Percentiles rank a stretch among this genome's conserved stretches.
These are phyloP conservation scores for Manacus vitellinus DNA, from an alignment of 2,113 vertebrate species.

Conservation along the genomic window DNA sequence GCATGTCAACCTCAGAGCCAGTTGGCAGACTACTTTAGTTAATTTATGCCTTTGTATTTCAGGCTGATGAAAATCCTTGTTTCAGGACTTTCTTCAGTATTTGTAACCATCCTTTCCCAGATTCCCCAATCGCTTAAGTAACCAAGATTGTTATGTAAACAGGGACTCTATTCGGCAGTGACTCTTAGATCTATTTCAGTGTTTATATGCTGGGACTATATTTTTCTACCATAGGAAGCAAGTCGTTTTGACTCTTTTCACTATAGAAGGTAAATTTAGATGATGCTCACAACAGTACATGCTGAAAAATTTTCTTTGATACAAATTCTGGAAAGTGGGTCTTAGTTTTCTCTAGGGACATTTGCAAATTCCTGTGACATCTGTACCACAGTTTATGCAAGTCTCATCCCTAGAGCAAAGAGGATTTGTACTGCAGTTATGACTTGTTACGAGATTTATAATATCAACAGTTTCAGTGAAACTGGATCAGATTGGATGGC, in stretches of 20 bases:
- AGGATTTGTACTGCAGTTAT: conserved; percentile 47
- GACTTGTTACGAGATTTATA: conserved; percentile 23
- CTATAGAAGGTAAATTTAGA: background rate
- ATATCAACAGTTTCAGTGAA: background rate
- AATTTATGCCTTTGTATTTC: background rate
- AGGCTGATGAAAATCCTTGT: background rate
- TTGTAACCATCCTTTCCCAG: background rate
- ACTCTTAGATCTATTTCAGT: background rate
- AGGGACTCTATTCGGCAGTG: background rate
- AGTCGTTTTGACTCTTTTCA: background rate
- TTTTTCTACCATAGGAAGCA: background rate
- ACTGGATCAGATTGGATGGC: background rate
- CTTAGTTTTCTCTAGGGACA: conserved; percentile 7
- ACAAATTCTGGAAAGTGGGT: background rate
- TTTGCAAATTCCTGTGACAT: background rate
- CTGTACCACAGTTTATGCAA: background rate
- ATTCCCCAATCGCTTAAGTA: background rate
- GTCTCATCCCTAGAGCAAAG: conserved; percentile 37
- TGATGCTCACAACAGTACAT: background rate
- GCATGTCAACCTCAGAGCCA: background rate
- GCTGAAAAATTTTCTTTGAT: background rate
- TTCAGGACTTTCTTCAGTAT: background rate
- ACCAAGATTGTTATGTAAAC: background rate
- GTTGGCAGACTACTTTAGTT: background rate
- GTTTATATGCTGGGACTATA: background rate